Evolutionary conservation across 92 coral and sea anemone species (phyloP), one percentile per base, ranked within the genome.

Genomic region (Heteractis magnifica): DNA sequence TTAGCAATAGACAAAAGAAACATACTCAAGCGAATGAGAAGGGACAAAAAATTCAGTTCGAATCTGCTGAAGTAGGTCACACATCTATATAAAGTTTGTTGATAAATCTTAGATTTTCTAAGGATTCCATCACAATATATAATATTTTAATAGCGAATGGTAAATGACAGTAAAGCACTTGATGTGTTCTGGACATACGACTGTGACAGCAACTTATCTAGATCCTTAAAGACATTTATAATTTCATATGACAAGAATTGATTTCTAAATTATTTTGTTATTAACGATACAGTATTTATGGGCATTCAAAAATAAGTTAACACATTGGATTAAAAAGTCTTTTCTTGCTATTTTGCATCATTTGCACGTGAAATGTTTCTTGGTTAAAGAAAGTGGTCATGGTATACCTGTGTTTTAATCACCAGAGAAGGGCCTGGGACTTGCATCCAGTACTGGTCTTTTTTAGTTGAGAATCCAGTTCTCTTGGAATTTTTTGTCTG

Each of bases 251-350:
- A 41, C 6, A 12, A 68, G 13, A 41, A 68, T 68, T 19, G 13
- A n/a, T 19, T 65, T 19, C 72, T 68, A 68, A 23, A 62, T 72
- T 41, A 83, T 51, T 71, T 23, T 79, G 75, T 56, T 74, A 73
- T 51, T 52, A 59, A 84, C 87, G 51, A 78, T 76, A 84, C 70
- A 56, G 72, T 76, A 75, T 84, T 79, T 74, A 78, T 23, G 65
- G 64, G 90, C 88, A 87, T 90, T 90, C 86, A 90, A 87, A 90
- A 90, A 90, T 90, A 90, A 90, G 93, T 90, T 90, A 90, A 90
- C 93, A 90, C 93, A 77, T 56, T 77, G 81, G 87, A 44, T 56
- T 75, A 26, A 75, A 75, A 56, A 82, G 86, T 82, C 73, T 82
- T 44, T 82, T 60, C 79, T 18, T 81, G 49, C 11, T 81, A 81